phyloP scores from a whole-genome alignment of 1,140 invertebrate genomes.

The Ptiloglossa arizonensis region DNA sequence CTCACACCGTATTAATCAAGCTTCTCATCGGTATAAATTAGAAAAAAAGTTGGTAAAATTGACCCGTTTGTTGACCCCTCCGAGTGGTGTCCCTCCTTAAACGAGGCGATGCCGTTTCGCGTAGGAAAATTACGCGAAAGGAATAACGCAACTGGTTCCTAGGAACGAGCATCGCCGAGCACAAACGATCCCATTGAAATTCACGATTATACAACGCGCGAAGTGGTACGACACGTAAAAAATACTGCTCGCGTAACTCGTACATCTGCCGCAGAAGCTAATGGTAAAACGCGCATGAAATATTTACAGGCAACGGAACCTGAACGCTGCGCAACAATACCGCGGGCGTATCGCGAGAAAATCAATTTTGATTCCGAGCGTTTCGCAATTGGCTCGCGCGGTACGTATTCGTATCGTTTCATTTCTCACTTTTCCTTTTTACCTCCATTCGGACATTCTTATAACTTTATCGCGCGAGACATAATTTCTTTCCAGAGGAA shows the following conservation, averaged over 20 bases:
- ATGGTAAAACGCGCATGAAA: constrained; percentile 30
- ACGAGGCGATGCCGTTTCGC: neutral
- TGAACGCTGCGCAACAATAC: neutral
- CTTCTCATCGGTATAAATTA: no score
- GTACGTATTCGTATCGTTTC: neutral
- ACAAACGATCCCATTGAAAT: constrained; percentile 37
- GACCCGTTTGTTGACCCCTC: no score
- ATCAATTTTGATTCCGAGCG: constrained; percentile 12
- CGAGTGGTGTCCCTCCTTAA: no score
- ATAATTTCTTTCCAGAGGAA: neutral
- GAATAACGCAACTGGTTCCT: constrained; percentile 28
- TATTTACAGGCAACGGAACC: constrained; percentile 5
- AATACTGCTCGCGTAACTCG: constrained; percentile 33
- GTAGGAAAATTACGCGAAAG: constrained; percentile 20
- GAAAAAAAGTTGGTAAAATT: no score
- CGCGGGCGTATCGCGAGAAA: no score
- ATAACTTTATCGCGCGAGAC: neutral
- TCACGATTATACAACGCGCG: constrained; percentile 29
- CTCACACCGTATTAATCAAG: no score
- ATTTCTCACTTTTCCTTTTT: neutral
- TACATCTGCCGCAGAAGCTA: constrained; percentile 23
- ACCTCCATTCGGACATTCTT: no score
- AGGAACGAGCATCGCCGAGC: constrained; percentile 13
- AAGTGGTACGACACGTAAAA: constrained; percentile 21
- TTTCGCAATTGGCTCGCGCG: neutral